Conservation (phyloP, 2,888 invertebrate genomes). For the Apotomis betuletana region DNA sequence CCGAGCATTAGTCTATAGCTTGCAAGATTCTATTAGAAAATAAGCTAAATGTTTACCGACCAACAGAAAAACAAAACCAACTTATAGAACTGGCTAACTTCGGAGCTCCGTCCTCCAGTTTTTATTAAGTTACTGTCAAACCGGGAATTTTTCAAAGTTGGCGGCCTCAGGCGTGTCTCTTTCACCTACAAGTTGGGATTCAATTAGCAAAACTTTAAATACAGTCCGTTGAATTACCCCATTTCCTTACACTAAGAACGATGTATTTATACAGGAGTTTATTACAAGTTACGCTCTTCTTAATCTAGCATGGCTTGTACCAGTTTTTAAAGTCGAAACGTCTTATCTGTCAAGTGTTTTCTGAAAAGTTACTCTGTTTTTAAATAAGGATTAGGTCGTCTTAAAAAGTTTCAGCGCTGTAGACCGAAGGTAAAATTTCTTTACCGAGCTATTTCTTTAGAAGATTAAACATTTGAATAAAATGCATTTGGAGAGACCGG, state of each 20-base stretch:
- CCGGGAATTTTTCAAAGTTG: constrained; percentile 76
- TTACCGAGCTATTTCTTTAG: constrained; percentile 3
- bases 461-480: constrained; percentile 6
- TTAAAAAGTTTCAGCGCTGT: background rate
- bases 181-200: constrained; percentile 71
- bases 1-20: too few species aligned
- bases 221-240: constrained; percentile 52
- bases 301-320: background rate
- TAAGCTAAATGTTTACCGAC: constrained; percentile 42
- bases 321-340: background rate
- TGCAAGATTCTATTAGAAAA: background rate
- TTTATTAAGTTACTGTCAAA: constrained; percentile 78
- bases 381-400: background rate
- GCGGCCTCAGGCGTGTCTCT: constrained; percentile 55
- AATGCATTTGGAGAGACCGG: background rate
- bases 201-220: constrained; percentile 69
- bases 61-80: constrained; percentile 49
- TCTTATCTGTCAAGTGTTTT: background rate
- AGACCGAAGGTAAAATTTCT: constrained; percentile 15
- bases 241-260: constrained; percentile 34
- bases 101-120: constrained; percentile 55
- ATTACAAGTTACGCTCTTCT: constrained; percentile 20
- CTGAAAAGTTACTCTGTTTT: constrained; percentile 7
- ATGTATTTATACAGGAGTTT: constrained; percentile 31
- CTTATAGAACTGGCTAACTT: constrained; percentile 69